Percentiles rank a stretch among this genome's conserved stretches.
Conservation (phyloP, 2,888 invertebrate species). For the Athrips mouffetella region DNA sequence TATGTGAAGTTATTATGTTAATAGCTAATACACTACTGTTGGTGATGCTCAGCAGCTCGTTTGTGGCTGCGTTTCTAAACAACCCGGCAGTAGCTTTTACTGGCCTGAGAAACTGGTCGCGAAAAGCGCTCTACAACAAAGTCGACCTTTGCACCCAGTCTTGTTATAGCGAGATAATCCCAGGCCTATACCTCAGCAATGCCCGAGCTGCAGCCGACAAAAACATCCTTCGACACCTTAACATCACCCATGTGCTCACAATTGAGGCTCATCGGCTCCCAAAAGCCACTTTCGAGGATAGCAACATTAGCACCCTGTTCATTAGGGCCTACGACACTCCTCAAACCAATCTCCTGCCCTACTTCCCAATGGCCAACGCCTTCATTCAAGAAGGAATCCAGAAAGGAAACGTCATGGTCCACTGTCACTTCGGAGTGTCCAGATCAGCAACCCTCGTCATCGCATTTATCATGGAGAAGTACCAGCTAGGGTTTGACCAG, state of each 20-base stretch:
- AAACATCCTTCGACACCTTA: conserved; percentile 53
- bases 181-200: conserved; percentile 68
- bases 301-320: conserved; percentile 62
- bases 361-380: conserved; percentile 70
- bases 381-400: conserved; percentile 79
- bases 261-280: conserved; percentile 62
- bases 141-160: conserved; percentile 66
- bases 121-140: conserved; percentile 53
- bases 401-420: conserved; percentile 87
- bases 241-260: conserved; percentile 72
- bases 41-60: conserved; percentile 40
- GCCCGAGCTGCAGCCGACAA: conserved; percentile 60
- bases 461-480: conserved; percentile 95
- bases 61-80: conserved; percentile 57
- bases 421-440: conserved; percentile 97
- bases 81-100: conserved; percentile 54
- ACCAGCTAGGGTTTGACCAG: conserved; percentile 88
- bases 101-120: conserved; percentile 58
- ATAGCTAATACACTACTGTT: conserved; percentile 14
- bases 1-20: conserved; percentile 11
- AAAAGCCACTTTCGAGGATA: conserved; percentile 52
- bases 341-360: conserved; percentile 63
- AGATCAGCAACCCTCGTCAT: conserved; percentile 96
- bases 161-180: conserved; percentile 60
- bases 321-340: conserved; percentile 71